Conservation (phyloP, 2,113 vertebrate species). For the Phyllopteryx taeniolatus region DNA sequence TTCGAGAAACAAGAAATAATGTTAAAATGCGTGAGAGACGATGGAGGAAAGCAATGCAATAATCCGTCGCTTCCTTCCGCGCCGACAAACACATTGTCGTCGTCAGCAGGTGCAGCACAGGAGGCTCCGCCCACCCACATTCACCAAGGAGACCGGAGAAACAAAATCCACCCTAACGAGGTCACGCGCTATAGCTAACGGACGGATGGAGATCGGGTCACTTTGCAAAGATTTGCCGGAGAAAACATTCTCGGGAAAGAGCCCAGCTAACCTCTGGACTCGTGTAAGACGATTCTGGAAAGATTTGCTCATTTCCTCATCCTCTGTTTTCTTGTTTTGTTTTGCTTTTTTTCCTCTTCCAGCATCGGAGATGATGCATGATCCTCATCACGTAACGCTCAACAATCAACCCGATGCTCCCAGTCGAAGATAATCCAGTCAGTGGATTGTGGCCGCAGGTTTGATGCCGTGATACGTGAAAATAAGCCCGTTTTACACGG, state of each 20-base stretch:
- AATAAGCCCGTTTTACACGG: no score
- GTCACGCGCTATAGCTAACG: no score
- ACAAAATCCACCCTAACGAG: no score
- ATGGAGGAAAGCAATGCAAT: no score
- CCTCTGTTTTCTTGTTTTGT: conserved; percentile 25
- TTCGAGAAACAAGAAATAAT: no score
- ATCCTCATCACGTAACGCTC: background rate
- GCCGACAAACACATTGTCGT: no score
- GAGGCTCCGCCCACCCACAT: no score
- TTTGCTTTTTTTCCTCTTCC: conserved; percentile 12
- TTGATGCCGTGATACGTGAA: no score
- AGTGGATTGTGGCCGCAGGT: background rate
- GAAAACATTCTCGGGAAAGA: conserved; percentile 54
- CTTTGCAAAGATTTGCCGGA: conserved; percentile 39
- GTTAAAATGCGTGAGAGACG: no score
- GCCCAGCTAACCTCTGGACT: conserved; percentile 59
- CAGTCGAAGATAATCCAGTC: background rate
- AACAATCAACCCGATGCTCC: background rate
- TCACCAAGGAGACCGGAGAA: no score
- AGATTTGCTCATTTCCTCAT: conserved; percentile 61
- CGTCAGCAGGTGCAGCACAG: no score
- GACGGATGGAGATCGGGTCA: background rate
- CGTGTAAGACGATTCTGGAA: conserved; percentile 51
- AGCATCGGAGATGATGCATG: background rate
- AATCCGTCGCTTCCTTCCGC: no score